phyloP scores from a whole-genome alignment of 1,140 invertebrate genomes.

The Zeugodacus cucurbitae region DNA sequence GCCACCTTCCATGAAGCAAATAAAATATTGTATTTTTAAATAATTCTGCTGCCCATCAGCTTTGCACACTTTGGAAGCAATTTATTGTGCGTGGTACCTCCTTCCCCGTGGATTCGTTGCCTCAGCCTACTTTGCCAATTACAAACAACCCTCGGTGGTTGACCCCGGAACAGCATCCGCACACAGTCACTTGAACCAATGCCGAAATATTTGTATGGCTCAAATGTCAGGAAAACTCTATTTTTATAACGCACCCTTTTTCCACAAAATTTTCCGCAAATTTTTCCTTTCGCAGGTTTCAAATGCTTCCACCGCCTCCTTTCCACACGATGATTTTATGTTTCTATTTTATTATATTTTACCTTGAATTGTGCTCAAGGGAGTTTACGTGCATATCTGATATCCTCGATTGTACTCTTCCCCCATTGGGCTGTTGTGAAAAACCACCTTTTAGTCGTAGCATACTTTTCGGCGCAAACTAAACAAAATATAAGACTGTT shows the following conservation, averaged over 20 bases:
- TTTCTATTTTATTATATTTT: conserved; percentile 29
- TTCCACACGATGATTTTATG: not conserved
- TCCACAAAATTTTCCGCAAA: not conserved
- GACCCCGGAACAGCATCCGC: not conserved
- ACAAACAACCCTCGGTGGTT: not conserved
- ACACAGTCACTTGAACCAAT: not conserved
- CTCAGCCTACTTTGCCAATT: not conserved
- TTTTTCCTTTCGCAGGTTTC: not conserved
- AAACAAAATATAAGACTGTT: not conserved
- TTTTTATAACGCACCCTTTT: not conserved
- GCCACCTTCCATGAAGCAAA: not conserved
- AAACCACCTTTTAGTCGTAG: not conserved
- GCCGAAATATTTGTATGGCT: not conserved
- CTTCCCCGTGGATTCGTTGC: not conserved
- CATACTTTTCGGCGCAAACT: not conserved
- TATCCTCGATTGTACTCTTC: not conserved
- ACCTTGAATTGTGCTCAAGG: conserved; percentile 12
- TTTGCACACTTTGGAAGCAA: not conserved
- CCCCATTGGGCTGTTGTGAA: not conserved
- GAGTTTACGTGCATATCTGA: not conserved
- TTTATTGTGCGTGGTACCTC: not conserved
- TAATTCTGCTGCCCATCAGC: not conserved
- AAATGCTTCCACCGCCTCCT: not conserved
- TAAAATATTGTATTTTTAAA: not conserved
- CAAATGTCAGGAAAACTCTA: not conserved